phyloP scores from a whole-genome alignment of 2,113 vertebrate genomes.

The Pteruthius melanotis region DNA sequence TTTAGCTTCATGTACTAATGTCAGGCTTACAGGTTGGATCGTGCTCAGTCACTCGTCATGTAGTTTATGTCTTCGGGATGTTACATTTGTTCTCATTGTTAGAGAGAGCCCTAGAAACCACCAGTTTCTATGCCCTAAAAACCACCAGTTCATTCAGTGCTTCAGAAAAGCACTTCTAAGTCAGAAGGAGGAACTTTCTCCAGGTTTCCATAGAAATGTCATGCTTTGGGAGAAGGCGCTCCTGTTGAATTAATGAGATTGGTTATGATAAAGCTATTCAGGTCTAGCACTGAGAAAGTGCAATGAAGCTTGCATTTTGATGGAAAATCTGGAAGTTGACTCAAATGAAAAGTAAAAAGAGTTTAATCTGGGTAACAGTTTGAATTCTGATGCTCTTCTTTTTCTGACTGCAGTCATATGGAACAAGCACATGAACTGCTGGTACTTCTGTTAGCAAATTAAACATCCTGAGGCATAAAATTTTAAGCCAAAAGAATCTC shows the following conservation, averaged over 20 bases:
- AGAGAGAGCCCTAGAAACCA: too few species aligned
- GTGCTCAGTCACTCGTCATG: background rate
- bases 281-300: background rate
- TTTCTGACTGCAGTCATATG: background rate
- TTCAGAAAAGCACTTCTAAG: background rate
- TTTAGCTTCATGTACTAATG: background rate
- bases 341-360: background rate
- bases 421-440: background rate
- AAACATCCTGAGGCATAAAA: background rate
- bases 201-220: constrained; percentile 47
- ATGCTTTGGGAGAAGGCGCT: background rate
- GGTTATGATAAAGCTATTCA: constrained; percentile 24
- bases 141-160: background rate
- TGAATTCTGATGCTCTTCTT: background rate
- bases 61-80: background rate
- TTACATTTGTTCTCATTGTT: background rate
- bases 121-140: background rate
- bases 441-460: background rate
- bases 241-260: constrained; percentile 19
- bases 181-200: background rate
- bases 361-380: background rate
- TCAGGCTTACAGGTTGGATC: background rate
- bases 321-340: constrained; percentile 1
- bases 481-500: background rate
- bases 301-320: background rate